A percentile compares a stretch with the other conserved stretches of the same genome.
These are phyloP conservation scores for Cottus gobio DNA, from an alignment of 2,113 vertebrate genomes.

Conservation along the genomic window DNA sequence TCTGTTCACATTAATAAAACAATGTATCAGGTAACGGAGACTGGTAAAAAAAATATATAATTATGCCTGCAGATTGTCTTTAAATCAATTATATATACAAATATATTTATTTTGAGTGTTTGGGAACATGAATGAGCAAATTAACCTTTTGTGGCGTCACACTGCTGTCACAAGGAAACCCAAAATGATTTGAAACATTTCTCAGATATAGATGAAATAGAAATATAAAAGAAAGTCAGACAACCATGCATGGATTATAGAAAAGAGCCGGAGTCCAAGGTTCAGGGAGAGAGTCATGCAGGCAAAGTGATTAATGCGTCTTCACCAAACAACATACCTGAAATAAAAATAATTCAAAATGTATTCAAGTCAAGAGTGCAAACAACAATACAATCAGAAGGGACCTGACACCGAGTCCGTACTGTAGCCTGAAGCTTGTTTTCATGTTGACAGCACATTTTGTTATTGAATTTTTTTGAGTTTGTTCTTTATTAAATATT, in stretches of 20 bases:
- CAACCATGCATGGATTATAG: not conserved
- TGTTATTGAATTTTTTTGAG: too few species aligned
- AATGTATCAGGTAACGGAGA: constrained; percentile 33
- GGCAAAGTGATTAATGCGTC: not conserved
- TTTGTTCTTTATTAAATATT: too few species aligned
- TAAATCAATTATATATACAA: constrained; percentile 46
- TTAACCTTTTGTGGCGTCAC: constrained; percentile 5
- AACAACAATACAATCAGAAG: too few species aligned
- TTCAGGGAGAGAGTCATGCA: not conserved
- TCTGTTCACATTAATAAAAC: constrained; percentile 44
- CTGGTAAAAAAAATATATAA: constrained; percentile 31
- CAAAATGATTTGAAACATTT: constrained; percentile 35
- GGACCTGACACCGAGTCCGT: too few species aligned
- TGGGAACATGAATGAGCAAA: constrained; percentile 29
- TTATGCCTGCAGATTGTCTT: constrained; percentile 44
- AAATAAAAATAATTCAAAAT: not conserved
- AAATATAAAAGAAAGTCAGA: not conserved
- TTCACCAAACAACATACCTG: not conserved
- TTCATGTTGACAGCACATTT: too few species aligned
- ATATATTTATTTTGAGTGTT: constrained; percentile 26
- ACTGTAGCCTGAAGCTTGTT: too few species aligned
- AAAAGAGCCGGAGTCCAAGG: not conserved
- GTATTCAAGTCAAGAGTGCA: too few species aligned
- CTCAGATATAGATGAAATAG: not conserved
- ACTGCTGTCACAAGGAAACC: constrained; percentile 14